Base-by-base conservation (phyloP, 2,888 invertebrate genomes). In the Lypha dubia region DNA sequence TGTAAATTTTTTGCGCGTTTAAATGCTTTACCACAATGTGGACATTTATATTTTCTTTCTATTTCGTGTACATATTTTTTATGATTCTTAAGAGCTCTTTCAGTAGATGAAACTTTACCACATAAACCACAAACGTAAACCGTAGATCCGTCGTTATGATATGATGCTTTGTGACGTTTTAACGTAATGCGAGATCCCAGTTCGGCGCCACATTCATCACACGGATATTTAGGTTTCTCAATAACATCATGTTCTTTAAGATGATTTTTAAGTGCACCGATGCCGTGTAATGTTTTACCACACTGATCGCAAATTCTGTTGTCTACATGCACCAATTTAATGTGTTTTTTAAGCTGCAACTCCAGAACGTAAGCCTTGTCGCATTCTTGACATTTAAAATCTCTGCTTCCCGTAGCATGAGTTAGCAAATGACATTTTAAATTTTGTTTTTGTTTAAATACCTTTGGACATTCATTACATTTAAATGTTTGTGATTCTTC, bases 11-110 rank as follows among this genome's bases (percentile, higher is more conserved):
- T 81, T 1, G 87, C 68, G 1, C 84, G 79, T 58, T 88, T 88
- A 44, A 88, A 88, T 0, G 87, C 87, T 70, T 88, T 88, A 13
- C 85, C 85, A 41, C 88, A 88, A 46, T 87, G 79, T 1, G 79
- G 85, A 58, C 88, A 88, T 58, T 87, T 87, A 32, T 86, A 86
- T 9, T 79, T 86, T 8, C 88, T 86, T 56, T 86, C 86, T 24
- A 65, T 75, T 44, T 86, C 84, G 56, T 88, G 88, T 63, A 88
- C 87, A 51, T 86, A 86, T 24, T 84, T 75, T 22, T 87, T 88
- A 63, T 88, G 88, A 13, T 87, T 81, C 28, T 85, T 85, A 4
- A 88, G 53, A 0, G 87, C 88, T 53, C 87, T 86, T 32, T 85
- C 87, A 0, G 86, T 86, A 6, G 86, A 41, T 15, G 88, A 84